Base-by-base conservation (phyloP, 2,888 invertebrate species). In the Drosophila stalkeri region DNA sequence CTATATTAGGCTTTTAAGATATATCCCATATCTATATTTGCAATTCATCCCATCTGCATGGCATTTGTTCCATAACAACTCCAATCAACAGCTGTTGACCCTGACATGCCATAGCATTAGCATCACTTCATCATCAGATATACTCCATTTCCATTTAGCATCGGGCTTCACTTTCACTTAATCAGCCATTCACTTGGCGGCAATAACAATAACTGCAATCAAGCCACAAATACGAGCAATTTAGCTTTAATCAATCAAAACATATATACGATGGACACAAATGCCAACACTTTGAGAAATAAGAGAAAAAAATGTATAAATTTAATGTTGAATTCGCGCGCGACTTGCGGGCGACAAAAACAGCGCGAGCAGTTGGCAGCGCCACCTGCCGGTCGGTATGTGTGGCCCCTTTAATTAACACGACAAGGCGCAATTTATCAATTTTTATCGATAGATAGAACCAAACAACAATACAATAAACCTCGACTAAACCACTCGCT, bases 401-500 rank as follows among this genome's bases (percentile, higher is more conserved):
- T 63, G 72, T 56, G 20, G 64, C 52, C 74, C 72, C 87, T 84
- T 76, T 83, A 81, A 83, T 85, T 82, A 80, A 77, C 71, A 75
- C 75, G 67, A 75, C 73, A 80, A 77, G 70, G 18, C 64, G 65
- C 78, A 80, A 88, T 89, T 82, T 82, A 82, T 88, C 78, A 86
- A 86, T 72, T 63, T 35, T 62, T 67, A 72, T 65, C 62, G 65
- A 64, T 52, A 46, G 65, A 64, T 52, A 46, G 52, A 62, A 63
- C 39, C 39, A 61, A 66, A 57, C 55, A 55, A 39, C 55, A 55
- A 39, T 27, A 76, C 61, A 74, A 72, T 75, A 55, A 64, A 57
- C 64, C 41, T 55, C 39, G 61, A 70, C 72, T 73, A 64, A 75
- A 41, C 56, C 63, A 41, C 27, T 66, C 55, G 66, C 76, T 79